Evolutionary conservation across 2,888 invertebrate genomes (phyloP), one percentile per base, ranked within the genome.

Genomic region (Clitarchus hookeri): DNA sequence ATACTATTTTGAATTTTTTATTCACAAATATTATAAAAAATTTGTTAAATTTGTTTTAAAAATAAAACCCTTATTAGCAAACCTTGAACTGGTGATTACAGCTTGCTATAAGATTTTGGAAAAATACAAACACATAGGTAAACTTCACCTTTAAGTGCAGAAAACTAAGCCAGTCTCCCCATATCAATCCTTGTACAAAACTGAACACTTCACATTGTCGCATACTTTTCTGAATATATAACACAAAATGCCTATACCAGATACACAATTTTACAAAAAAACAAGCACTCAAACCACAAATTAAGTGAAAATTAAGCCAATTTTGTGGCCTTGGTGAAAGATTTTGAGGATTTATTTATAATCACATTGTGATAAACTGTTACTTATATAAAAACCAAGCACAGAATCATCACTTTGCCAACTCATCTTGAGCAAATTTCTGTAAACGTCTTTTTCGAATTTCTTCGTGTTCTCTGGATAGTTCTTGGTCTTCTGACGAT

Each of bases 391-490:
- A 65, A 65, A 6, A n/a, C n/a, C 13, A 65, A 65, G 65, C 65
- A n/a, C 65, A 65, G 65, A n/a, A n/a, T 2, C 19, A 3, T 65
- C 65, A 65, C 8, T 65, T 65, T 65, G 65, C 65, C 6, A 23
- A 19, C 0, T 65, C n/a, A 8, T 65, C 65, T 82, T 86, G 89
- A 87, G 90, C 89, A 88, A 96, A 96, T 92, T 95, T 96, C 92
- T 95, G 95, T 91, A 97, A 93, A 91, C 96, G 94, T 91, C 96
- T 94, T 92, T 95, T 94, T 91, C 96, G 93, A 86, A 96, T 88
- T 88, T 91, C 91, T 87, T 92, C 91, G 87, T 92, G 92, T 90
- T 96, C 96, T 90, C 94, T 94, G 65, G 95, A 93, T 19, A 65
- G 65, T n/a, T 65, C 65, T n/a, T 65, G 65, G n/a, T 19, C 65